phyloP scores from a whole-genome alignment of 2,113 vertebrate genomes.

The Rhinoderma darwinii region DNA sequence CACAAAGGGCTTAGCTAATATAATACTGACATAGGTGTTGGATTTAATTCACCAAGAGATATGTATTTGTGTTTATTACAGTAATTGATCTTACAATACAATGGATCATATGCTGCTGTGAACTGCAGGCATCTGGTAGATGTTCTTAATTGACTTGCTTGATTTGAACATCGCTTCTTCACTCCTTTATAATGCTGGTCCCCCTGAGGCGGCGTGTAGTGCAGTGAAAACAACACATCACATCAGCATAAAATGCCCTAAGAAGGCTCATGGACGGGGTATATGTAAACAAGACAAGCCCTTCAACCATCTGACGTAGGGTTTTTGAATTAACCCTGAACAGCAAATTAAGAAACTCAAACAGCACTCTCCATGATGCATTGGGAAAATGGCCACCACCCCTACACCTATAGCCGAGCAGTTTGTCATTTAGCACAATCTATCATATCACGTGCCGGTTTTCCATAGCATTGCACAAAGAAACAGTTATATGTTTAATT shows the following conservation, averaged over 20 bases:
- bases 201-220: neutral
- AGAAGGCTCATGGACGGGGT: neutral
- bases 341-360: neutral
- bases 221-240: neutral
- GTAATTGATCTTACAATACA: neutral
- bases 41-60: neutral
- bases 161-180: neutral
- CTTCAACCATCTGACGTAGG: neutral
- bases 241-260: neutral
- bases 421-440: too few relatives aligned
- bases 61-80: slow-evolving; percentile 4
- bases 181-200: neutral
- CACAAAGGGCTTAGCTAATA: neutral
- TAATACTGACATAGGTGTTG: neutral
- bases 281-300: neutral
- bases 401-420: too few relatives aligned
- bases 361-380: neutral
- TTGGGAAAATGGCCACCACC: too few relatives aligned
- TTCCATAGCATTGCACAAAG: too few relatives aligned
- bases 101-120: neutral
- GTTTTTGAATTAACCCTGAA: neutral
- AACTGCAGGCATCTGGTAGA: neutral
- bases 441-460: too few relatives aligned
- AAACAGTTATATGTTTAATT: too few relatives aligned
- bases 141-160: neutral